Evolutionary conservation across 2,113 vertebrate species (phyloP).

Genomic region (Gavia stellata): DNA sequence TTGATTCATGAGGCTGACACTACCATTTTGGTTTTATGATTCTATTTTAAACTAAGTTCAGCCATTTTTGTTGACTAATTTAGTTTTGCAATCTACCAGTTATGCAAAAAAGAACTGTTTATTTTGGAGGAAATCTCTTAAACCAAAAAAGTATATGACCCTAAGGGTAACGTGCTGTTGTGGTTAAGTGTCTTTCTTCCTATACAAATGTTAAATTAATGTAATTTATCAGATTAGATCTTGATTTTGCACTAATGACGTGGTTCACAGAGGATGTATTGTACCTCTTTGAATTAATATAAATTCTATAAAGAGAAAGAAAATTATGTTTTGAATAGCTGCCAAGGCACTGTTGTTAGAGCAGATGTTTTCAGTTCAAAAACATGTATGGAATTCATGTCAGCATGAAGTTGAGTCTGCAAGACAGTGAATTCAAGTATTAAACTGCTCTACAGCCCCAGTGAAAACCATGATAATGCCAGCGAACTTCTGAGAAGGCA

Average conservation of each 20-base stretch:
- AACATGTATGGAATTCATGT: constrained; percentile 38
- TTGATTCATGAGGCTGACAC: background rate
- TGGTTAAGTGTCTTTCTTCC: background rate
- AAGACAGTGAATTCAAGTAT: constrained; percentile 1
- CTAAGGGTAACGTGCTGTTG: background rate
- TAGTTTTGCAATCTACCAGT: background rate
- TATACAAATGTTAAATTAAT: constrained; percentile 9
- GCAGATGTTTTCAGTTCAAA: constrained; percentile 29
- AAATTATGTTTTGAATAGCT: background rate
- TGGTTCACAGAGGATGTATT: constrained; percentile 3
- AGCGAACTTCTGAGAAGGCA: background rate
- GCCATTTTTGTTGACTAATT: background rate
- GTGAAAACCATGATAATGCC: background rate
- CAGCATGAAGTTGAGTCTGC: background rate
- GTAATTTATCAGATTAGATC: constrained; percentile 15
- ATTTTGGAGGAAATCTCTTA: background rate
- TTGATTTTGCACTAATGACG: constrained; percentile 24
- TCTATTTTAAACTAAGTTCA: background rate
- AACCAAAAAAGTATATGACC: background rate
- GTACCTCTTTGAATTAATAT: background rate
- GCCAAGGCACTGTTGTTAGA: background rate
- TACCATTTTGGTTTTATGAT: background rate
- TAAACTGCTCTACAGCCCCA: background rate
- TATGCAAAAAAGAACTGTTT: background rate
- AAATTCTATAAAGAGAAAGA: background rate